Evolutionary conservation across 2,113 vertebrate genomes (phyloP).

Genomic region (Beaufortia kweichowensis): DNA sequence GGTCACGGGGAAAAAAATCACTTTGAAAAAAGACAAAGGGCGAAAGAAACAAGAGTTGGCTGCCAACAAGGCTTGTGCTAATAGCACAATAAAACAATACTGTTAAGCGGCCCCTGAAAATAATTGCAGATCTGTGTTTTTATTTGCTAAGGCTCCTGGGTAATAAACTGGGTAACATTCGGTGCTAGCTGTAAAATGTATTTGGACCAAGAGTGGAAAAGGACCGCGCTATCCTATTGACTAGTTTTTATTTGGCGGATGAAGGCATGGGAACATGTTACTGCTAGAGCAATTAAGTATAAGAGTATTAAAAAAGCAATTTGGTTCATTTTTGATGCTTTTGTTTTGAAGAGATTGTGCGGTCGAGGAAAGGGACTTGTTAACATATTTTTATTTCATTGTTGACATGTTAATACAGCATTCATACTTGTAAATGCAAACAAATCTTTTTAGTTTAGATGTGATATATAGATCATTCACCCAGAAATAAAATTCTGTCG

Average conservation of each 20-base stretch:
- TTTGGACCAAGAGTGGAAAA: conserved; percentile 8
- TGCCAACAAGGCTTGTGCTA: conserved; percentile 43
- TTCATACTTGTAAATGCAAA: not conserved
- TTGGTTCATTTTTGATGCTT: conserved; percentile 16
- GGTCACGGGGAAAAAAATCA: conserved; percentile 47
- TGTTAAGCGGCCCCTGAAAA: conserved; percentile 44
- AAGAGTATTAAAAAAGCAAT: conserved; percentile 46
- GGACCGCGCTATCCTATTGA: conserved; percentile 21
- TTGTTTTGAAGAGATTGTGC: conserved; percentile 22
- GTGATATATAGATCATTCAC: no score
- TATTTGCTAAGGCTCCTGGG: conserved; percentile 54
- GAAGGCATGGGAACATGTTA: conserved; percentile 21
- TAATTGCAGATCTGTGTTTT: conserved; percentile 53
- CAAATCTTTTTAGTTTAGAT: not conserved
- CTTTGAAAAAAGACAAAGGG: conserved; percentile 32
- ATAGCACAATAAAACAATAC: conserved; percentile 54
- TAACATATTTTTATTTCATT: not conserved
- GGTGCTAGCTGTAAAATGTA: conserved; percentile 23
- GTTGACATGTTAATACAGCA: no score
- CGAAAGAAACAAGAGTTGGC: conserved; percentile 37
- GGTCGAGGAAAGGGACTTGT: conserved; percentile 2
- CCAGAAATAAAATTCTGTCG: no score
- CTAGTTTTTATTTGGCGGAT: conserved; percentile 32
- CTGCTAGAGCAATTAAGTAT: conserved; percentile 52
- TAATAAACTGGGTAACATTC: conserved; percentile 54